Percentiles rank a stretch among this genome's conserved stretches.
Evolutionary conservation across 2,113 vertebrate species (phyloP).

Genomic region (Lepus europaeus): DNA sequence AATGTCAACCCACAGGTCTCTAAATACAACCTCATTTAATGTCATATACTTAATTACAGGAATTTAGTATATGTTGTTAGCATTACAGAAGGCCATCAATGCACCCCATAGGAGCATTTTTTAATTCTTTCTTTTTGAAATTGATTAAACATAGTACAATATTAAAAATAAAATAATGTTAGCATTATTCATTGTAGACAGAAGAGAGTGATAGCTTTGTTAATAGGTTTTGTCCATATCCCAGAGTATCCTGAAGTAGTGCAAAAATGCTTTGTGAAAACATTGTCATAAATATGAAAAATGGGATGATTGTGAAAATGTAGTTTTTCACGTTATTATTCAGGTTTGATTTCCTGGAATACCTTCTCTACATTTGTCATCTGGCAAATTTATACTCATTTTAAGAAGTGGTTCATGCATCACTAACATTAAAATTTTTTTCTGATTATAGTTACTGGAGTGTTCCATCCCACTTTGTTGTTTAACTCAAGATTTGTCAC

Average conservation of each 20-base stretch:
- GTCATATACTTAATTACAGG: background rate
- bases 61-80: background rate
- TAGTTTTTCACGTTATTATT: background rate
- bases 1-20: background rate
- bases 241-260: background rate
- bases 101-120: background rate
- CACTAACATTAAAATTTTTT: background rate
- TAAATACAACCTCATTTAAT: constrained; percentile 11
- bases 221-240: background rate
- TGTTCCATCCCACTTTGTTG: background rate
- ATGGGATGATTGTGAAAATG: background rate
- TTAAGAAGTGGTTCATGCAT: background rate
- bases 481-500: background rate
- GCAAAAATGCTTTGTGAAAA: constrained; percentile 15
- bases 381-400: background rate
- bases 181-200: background rate
- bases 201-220: background rate
- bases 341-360: background rate
- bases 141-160: background rate
- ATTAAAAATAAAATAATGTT: background rate
- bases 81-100: background rate
- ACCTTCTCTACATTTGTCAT: background rate
- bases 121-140: background rate
- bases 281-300: constrained; percentile 3
- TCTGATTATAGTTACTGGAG: background rate